phyloP scores from a whole-genome alignment of 2,888 invertebrate species.

The Julus scanicus region DNA sequence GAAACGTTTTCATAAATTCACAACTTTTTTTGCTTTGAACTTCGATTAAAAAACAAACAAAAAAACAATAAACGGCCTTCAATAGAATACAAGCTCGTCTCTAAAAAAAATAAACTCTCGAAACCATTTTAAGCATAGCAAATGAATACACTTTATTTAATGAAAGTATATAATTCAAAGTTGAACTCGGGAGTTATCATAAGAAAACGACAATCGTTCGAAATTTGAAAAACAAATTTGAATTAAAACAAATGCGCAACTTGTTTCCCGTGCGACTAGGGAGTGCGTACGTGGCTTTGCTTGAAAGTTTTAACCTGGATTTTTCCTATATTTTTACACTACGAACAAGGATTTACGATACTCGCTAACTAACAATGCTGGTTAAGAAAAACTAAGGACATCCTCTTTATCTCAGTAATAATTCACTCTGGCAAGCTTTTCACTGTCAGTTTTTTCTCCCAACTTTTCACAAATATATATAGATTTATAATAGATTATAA shows the following conservation, averaged over 20 bases:
- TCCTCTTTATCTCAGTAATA: constrained; percentile 32
- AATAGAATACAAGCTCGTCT: no score
- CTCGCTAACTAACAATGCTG: constrained; percentile 30
- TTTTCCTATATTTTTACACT: constrained; percentile 14
- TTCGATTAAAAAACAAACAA: no score
- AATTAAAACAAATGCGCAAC: constrained; percentile 18
- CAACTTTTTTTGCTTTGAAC: no score
- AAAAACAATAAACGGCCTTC: no score
- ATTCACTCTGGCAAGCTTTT: constrained; percentile 7
- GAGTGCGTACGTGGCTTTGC: background rate
- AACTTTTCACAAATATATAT: constrained; percentile 35
- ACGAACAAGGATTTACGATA: constrained; percentile 14
- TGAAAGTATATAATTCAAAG: constrained; percentile 26
- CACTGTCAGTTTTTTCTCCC: background rate
- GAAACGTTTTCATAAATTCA: no score
- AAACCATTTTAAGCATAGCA: background rate
- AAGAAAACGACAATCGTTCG: background rate
- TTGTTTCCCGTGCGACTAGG: constrained; percentile 20
- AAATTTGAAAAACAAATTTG: constrained; percentile 26
- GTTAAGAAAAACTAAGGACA: constrained; percentile 30
- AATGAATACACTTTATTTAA: constrained; percentile 33
- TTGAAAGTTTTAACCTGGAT: constrained; percentile 5
- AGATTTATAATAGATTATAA: background rate
- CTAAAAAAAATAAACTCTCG: background rate
- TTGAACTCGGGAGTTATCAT: background rate